Evolutionary conservation across 2,113 vertebrate genomes (phyloP), one percentile per base, ranked within the genome.

Genomic region (Platysteira castanea): DNA sequence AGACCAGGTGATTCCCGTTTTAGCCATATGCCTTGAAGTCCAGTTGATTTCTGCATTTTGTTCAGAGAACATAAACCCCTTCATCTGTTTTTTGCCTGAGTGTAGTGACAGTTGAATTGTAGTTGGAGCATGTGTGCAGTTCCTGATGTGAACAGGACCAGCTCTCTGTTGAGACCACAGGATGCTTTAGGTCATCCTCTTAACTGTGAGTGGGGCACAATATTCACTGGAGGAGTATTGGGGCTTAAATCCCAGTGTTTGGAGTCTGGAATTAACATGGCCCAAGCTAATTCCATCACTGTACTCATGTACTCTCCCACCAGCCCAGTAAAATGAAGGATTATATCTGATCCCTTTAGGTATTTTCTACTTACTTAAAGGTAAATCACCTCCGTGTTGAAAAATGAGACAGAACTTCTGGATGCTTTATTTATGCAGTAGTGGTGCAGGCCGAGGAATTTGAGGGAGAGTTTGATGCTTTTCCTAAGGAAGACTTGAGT

Each of bases 41-140:
- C n/a, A 57, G 33, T 37, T 0, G 0, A 5, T 31, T 87, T 26
- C 33, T 74, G 15, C 16, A 4, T 63, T 85, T 75, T 57, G 8
- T 59, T 79, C 26, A 41, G 71, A 57, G 18, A 46, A 37, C 10
- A 3, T 35, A 42, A 50, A 73, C 59, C 14, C 13, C 18, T 67
- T 68, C 5, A 18, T 49, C 22, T 80, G 9, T 21, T 47, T 53
- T 78, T 70, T 59, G 16, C 22, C 28, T 74, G 13, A 39, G 15
- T 54, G 49, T 59, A 61, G 11, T 33, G 44, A 30, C 11, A 16
- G 2, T 14, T 71, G 21, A 39, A 6, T 60, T 82, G 33, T 15
- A 6, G 20, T 11, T 79, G 39, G 64, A 28, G 44, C 19, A 4
- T 2, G 12, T 37, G 28, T 42, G 37, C 2, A 4, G 15, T 35